phyloP scores from a whole-genome alignment of 2,113 vertebrate species.

The Cnemophilus loriae region DNA sequence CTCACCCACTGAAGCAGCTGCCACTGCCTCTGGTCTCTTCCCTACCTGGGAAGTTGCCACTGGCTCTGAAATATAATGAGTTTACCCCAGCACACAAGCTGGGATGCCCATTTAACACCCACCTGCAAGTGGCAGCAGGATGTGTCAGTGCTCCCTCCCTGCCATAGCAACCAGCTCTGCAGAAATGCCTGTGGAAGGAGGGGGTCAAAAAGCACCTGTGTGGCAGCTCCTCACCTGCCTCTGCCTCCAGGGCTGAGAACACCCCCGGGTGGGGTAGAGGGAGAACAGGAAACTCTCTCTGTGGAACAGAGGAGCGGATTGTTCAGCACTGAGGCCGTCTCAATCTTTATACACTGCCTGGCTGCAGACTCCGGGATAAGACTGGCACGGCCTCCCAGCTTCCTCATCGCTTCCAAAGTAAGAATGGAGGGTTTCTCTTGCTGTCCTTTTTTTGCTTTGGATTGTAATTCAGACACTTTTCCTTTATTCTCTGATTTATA shows the following conservation, averaged over 20 bases:
- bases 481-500: neutral
- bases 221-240: neutral
- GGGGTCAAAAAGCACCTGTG: fast-evolving
- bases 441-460: neutral
- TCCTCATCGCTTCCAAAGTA: neutral
- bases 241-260: neutral
- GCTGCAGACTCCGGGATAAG: neutral
- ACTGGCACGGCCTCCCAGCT: neutral
- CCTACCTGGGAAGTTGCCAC: neutral
- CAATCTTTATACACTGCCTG: neutral
- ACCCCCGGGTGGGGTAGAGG: fast-evolving
- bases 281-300: neutral
- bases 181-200: neutral
- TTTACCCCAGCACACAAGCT: neutral
- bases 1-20: neutral
- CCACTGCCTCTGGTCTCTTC: neutral
- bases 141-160: neutral
- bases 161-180: neutral
- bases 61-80: neutral
- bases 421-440: neutral
- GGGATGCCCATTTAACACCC: neutral
- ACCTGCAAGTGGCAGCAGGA: neutral
- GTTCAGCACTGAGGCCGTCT: neutral
- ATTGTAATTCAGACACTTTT: neutral
- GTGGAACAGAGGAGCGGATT: neutral